Conservation (phyloP, 2,113 vertebrate species). For the Xyrauchen texanus region DNA sequence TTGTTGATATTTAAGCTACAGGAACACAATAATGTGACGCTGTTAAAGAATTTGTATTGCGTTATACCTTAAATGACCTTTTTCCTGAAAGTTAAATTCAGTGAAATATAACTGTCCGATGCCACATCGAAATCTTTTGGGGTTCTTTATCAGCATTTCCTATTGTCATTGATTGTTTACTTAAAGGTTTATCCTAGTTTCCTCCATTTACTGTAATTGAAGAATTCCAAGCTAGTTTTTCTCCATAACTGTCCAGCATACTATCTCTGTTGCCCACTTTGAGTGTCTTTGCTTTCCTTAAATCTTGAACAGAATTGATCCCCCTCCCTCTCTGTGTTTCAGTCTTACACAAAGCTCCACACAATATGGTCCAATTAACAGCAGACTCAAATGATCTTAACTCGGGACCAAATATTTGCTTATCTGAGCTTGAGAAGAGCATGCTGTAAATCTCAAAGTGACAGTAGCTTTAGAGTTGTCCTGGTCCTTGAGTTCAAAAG, state of each 20-base stretch:
- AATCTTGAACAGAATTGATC: slow-evolving; percentile 1
- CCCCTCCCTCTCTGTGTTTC: no score
- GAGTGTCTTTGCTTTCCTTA: slow-evolving; percentile 36
- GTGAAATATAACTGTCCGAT: slow-evolving; percentile 27
- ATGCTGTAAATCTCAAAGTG: slow-evolving; percentile 50
- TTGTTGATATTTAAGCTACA: background rate
- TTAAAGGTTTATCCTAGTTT: slow-evolving; percentile 52
- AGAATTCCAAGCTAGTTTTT: slow-evolving; percentile 40
- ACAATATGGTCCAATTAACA: slow-evolving; percentile 53
- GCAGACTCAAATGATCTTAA: slow-evolving; percentile 52
- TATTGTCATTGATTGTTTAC: slow-evolving; percentile 68
- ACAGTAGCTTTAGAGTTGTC: slow-evolving; percentile 54
- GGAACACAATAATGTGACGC: background rate
- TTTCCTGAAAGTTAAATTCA: background rate
- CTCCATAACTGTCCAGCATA: background rate
- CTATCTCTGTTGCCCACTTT: slow-evolving; percentile 41
- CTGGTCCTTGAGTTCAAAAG: slow-evolving; percentile 23
- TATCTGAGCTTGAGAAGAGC: slow-evolving; percentile 57
- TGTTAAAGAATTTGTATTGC: background rate
- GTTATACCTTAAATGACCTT: background rate
- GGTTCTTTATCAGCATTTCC: slow-evolving; percentile 65
- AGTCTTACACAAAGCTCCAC: slow-evolving; percentile 9
- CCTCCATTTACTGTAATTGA: slow-evolving; percentile 59
- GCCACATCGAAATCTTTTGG: background rate
- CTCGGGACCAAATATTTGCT: slow-evolving; percentile 64